These are phyloP conservation scores for Meandrusa payeni DNA, from an alignment of 2,888 invertebrate species.

Conservation along the genomic window DNA sequence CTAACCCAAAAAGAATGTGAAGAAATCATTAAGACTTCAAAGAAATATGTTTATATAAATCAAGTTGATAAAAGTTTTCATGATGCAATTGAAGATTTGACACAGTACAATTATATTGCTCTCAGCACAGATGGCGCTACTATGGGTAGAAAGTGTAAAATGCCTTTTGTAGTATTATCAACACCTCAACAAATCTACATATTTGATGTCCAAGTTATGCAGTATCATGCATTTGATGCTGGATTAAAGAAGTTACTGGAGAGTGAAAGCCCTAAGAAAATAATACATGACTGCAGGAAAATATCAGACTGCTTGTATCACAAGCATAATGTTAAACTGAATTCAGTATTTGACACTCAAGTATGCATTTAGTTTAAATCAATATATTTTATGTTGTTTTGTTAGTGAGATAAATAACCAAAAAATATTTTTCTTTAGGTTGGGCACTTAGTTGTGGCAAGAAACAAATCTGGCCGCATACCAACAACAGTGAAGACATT, in stretches of 20 bases:
- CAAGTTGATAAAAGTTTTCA: conserved; percentile 68
- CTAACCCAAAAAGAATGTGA: conserved; percentile 67
- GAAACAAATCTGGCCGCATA: conserved; percentile 59
- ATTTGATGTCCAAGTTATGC: conserved; percentile 74
- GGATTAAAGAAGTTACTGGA: conserved; percentile 72
- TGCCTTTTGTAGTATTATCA: conserved; percentile 69
- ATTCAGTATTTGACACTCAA: conserved; percentile 83
- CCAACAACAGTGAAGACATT: conserved; percentile 61
- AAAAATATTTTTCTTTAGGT: conserved; percentile 54
- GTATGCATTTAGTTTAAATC: conserved; percentile 43
- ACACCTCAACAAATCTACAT: conserved; percentile 71
- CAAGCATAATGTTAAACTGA: conserved; percentile 76
- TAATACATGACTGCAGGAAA: conserved; percentile 81
- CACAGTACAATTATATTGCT: conserved; percentile 53
- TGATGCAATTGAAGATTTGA: conserved; percentile 62
- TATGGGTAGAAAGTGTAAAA: conserved; percentile 73
- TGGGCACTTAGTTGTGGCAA: conserved; percentile 65
- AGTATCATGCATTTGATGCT: conserved; percentile 69
- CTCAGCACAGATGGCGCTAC: conserved; percentile 70
- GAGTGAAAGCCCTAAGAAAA: conserved; percentile 71
- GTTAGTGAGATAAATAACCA: conserved; percentile 5
- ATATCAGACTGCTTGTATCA: conserved; percentile 81
- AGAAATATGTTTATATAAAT: conserved; percentile 68
- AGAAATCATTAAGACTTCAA: conserved; percentile 60
- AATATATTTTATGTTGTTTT: conserved; percentile 4